Base-by-base conservation (phyloP, 2,888 invertebrate genomes). In the Drosophila multiciliata region DNA sequence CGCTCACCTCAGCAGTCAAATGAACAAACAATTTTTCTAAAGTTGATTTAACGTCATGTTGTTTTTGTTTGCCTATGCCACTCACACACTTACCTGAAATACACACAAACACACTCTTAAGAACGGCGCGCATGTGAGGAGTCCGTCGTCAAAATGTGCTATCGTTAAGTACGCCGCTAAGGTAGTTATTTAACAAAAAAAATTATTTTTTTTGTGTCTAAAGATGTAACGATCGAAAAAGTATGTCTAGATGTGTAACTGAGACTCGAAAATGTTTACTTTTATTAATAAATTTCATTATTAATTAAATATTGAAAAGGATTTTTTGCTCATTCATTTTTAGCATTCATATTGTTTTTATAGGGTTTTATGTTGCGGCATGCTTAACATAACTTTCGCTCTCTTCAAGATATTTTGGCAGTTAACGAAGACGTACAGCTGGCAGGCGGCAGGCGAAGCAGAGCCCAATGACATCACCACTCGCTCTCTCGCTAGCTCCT, bases 31-130 rank as follows among this genome's bases (percentile, higher is more conserved):
- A 66, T 78, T 73, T 79, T 82, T 86, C 57, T 69, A 79, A 82
- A 82, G 82, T 82, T 82, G 82, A 82, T 80, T 82, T 69, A 78
- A 75, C 80, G 78, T 78, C 75, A 70, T 78, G 68, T 78, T 80
- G 78, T 82, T 82, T 76, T 79, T 88, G 82, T 87, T 87, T 87
- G 87, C 83, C 80, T 70, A 80, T 64, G 79, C 67, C 74, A 79
- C 69, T 81, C 64, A 75, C 66, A 55, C 59, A 62, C 66, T 61
- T 40, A 45, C 45, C 12, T 15, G 20, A 7, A 61, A 17, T 36
- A 26, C 49, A 69, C n/a, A 23, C 23, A 62, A 29, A 29, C 49
- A 53, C 26, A 55, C 9, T 58, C 64, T 66, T 74, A 73, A 78
- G 81, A 69, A 60, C 64, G 72, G 11, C 53, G 78, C 73, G 73